Conservation (phyloP, 2,888 invertebrate genomes). For the Altica lythri region DNA sequence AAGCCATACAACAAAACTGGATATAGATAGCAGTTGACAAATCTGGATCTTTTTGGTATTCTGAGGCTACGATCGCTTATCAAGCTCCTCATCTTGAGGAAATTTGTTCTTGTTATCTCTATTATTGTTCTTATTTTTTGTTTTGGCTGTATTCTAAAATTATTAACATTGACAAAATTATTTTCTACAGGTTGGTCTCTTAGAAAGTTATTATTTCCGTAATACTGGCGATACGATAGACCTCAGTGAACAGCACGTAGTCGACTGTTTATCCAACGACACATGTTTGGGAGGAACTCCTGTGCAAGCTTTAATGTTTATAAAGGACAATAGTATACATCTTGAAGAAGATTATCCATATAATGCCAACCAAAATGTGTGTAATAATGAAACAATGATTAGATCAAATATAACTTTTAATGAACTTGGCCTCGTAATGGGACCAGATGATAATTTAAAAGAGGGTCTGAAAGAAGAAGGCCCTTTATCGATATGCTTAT, state of each 20-base stretch:
- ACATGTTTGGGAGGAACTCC: conserved; percentile 25
- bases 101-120: too few relatives aligned
- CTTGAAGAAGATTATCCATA: conserved; percentile 25
- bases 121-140: too few relatives aligned
- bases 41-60: too few relatives aligned
- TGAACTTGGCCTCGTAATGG: background rate
- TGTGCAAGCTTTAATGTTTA: conserved; percentile 10
- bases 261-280: conserved; percentile 41
- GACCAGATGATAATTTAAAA: conserved; percentile 17
- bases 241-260: conserved; percentile 30
- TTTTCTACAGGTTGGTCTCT: conserved; percentile 21
- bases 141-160: too few relatives aligned
- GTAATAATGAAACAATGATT: conserved; percentile 2
- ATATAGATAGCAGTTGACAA: too few relatives aligned
- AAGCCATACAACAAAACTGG: too few relatives aligned
- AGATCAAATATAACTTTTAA: conserved; percentile 19
- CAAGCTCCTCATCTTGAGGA: too few relatives aligned
- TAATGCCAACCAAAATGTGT: conserved; percentile 18
- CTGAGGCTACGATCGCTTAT: too few relatives aligned
- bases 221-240: conserved; percentile 18
- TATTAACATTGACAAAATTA: too few relatives aligned
- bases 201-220: conserved; percentile 22
- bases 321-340: conserved; percentile 16
- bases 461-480: conserved; percentile 16
- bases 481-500: conserved; percentile 22